phyloP scores from a whole-genome alignment of 2,797 vertebrate species.

The Danio jaintianensis region DNA sequence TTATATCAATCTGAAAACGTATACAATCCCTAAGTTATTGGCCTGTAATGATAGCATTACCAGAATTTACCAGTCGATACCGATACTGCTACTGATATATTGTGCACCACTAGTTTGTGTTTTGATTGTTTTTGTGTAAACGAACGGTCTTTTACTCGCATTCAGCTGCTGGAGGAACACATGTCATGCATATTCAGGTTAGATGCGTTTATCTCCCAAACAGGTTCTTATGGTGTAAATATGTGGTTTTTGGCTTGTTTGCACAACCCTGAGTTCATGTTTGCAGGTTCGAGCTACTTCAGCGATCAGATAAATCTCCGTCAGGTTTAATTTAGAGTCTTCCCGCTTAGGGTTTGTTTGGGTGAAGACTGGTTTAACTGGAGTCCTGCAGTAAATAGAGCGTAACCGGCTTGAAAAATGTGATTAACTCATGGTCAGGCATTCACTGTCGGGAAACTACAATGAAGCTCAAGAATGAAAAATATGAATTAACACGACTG shows the following conservation, averaged over 20 bases:
- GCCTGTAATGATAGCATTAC: too few relatives aligned
- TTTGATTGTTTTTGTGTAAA: too few relatives aligned
- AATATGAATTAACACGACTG: not conserved
- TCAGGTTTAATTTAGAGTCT: not conserved
- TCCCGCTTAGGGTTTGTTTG: not conserved
- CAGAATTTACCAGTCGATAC: too few relatives aligned
- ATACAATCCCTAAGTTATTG: too few relatives aligned
- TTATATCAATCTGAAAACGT: too few relatives aligned
- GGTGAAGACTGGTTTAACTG: constrained; percentile 22
- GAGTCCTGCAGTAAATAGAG: not conserved
- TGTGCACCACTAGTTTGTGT: too few relatives aligned
- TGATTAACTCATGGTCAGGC: not conserved
- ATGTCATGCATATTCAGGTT: not conserved
- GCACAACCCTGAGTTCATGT: not conserved
- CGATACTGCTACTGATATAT: too few relatives aligned
- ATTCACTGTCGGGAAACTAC: not conserved
- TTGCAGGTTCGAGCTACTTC: not conserved
- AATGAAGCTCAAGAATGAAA: not conserved
- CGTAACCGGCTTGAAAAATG: not conserved
- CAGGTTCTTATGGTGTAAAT: not conserved
- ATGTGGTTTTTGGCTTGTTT: not conserved
- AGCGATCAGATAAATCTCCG: not conserved
- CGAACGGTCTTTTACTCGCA: too few relatives aligned
- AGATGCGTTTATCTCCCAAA: not conserved
- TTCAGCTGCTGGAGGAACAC: too few relatives aligned